Evolutionary conservation across 2,888 invertebrate genomes (phyloP).

Genomic region (Amphiduros pacificus): DNA sequence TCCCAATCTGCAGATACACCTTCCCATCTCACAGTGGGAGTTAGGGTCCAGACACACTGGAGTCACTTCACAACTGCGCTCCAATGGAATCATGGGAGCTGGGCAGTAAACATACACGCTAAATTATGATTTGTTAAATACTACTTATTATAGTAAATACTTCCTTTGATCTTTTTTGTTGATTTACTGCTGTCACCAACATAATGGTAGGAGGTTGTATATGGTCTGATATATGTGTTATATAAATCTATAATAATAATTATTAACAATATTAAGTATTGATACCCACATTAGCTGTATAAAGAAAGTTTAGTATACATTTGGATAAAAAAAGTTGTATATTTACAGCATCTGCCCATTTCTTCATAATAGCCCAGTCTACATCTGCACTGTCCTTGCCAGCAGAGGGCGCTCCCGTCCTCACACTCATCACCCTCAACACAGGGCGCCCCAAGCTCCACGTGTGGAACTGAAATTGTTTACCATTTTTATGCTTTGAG

Average conservation of each 20-base stretch:
- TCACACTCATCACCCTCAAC: constrained; percentile 24
- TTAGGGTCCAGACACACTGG: constrained; percentile 18
- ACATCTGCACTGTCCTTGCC: constrained; percentile 19
- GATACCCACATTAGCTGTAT: too few relatives aligned
- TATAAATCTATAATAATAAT: too few relatives aligned
- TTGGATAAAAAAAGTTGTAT: too few relatives aligned
- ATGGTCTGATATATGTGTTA: too few relatives aligned
- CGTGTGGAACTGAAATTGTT: constrained; percentile 16
- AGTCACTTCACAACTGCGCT: constrained; percentile 4
- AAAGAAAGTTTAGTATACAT: too few relatives aligned
- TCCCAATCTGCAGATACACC: constrained; percentile 16
- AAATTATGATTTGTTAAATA: too few relatives aligned
- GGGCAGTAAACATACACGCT: too few relatives aligned
- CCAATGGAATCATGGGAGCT: constrained; percentile 15
- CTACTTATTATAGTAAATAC: too few relatives aligned
- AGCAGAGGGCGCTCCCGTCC: constrained; percentile 17
- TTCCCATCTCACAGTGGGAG: constrained; percentile 20
- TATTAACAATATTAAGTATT: too few relatives aligned
- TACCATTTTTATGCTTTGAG: not conserved
- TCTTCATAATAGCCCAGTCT: constrained; percentile 16
- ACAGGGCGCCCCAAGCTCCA: constrained; percentile 22
- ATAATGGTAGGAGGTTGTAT: too few relatives aligned
- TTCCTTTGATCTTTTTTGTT: too few relatives aligned
- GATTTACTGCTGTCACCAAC: too few relatives aligned
- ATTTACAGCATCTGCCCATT: constrained; percentile 14